These are phyloP conservation scores for silkworm (Bombyx mori) DNA, from an alignment of 1,140 invertebrate genomes.

Conservation along the genomic window ASM3026992v2 NC_085119.1:12305001-12305500, in stretches of 20 bases:
- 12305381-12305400: constrained; percentile 62
- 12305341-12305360: constrained; percentile 72
- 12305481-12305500: constrained; percentile 83
- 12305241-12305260: constrained; percentile 42
- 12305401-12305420: constrained; percentile 20
- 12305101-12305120: constrained; percentile 18
- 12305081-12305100: constrained; percentile 10
- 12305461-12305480: constrained; percentile 93
- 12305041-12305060: background rate
- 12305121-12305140: constrained; percentile 42
- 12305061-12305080: background rate
- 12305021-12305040: background rate
- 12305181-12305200: constrained; percentile 87
- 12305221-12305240: constrained; percentile 75
- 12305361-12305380: constrained; percentile 75
- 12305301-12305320: constrained; percentile 68
- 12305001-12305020: background rate
- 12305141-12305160: constrained; percentile 73
- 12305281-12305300: constrained; percentile 65
- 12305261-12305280: constrained; percentile 61
- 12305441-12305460: constrained; percentile 60
- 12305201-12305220: constrained; percentile 77
- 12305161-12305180: constrained; percentile 83
- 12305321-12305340: constrained; percentile 73
- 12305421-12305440: constrained; percentile 17